These are phyloP conservation scores for Lytechinus variegatus DNA, from an alignment of 35 echinoderm and acorn worm species.

Conservation along the genomic window DNA sequence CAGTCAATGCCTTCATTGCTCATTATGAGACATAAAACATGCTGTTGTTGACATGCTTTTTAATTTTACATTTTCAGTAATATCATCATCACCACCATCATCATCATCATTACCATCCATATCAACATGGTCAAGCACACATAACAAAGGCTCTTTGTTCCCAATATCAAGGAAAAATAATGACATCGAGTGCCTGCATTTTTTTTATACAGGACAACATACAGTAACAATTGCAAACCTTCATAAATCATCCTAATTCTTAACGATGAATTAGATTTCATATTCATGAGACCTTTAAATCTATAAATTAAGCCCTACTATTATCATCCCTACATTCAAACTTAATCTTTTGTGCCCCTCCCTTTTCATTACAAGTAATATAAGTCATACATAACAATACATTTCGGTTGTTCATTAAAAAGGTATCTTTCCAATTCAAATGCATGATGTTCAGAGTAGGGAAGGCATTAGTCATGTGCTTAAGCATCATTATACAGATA, in stretches of 20 bases:
- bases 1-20: neutral
- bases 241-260: conserved; percentile 50
- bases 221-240: neutral
- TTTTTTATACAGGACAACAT: neutral
- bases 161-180: conserved; percentile 9
- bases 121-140: conserved; percentile 17
- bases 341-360: neutral
- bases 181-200: conserved; percentile 19
- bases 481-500: too few relatives aligned
- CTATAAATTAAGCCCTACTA: neutral
- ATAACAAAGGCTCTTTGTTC: conserved; percentile 49
- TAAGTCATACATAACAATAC: neutral
- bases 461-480: too few relatives aligned
- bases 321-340: neutral
- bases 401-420: neutral
- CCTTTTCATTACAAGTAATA: neutral
- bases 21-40: neutral
- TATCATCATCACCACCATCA: neutral
- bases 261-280: conserved; percentile 46
- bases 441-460: too few relatives aligned
- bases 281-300: conserved; percentile 37
- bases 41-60: neutral
- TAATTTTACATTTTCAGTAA: neutral
- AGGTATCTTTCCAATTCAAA: too few relatives aligned
- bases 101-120: neutral